Evolutionary conservation across 2,113 vertebrate genomes (phyloP).

Genomic region (Otus sunia): DNA sequence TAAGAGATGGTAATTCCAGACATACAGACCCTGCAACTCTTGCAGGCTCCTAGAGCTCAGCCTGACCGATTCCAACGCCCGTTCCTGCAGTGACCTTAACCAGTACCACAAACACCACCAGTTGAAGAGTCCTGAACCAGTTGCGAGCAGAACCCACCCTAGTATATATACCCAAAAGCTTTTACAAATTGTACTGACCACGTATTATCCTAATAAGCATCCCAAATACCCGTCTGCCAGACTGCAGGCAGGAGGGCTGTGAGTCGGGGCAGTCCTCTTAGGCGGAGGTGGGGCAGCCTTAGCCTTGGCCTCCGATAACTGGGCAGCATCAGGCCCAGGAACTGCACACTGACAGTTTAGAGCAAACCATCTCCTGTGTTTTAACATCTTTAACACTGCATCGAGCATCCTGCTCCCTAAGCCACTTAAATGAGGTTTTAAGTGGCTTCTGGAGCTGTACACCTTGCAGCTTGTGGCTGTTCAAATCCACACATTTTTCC

Average conservation of each 20-base stretch:
- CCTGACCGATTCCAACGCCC: rapidly evolving
- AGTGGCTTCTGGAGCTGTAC: too few relatives aligned
- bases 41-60: not conserved
- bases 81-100: not conserved
- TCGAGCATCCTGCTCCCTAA: not conserved
- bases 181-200: not conserved
- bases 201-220: too few relatives aligned
- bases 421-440: not conserved
- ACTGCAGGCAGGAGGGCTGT: not conserved
- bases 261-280: not conserved
- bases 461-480: not conserved
- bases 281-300: not conserved
- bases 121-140: not conserved
- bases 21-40: not conserved
- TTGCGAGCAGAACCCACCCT: not conserved
- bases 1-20: not conserved
- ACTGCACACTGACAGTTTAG: too few relatives aligned
- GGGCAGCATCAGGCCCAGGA: not conserved
- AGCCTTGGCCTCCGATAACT: too few relatives aligned
- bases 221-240: too few relatives aligned
- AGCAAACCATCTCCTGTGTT: not conserved
- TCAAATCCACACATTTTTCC: not conserved
- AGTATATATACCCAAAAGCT: not conserved
- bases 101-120: not conserved
- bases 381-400: too few relatives aligned